Evolutionary conservation across 1,140 invertebrate genomes (phyloP), one percentile per base, ranked within the genome.

Genomic region (Carposina sasakii): DNA sequence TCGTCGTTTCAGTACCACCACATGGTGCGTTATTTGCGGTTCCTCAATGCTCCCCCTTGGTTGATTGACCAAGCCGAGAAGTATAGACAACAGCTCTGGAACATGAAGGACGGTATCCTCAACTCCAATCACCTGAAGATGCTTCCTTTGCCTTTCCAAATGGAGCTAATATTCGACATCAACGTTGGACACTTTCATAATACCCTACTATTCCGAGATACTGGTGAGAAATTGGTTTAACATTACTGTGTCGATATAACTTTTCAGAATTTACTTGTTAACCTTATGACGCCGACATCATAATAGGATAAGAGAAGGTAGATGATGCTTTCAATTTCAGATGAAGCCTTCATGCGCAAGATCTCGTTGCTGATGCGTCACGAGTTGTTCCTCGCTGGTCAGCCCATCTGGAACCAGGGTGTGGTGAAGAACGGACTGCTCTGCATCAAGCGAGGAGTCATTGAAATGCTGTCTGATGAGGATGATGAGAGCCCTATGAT

Each of bases 401-500:
- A 84, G 42, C 46, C 63, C 13, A 60, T 85, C 12, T 85, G 81
- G 72, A 74, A 59, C 23, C 76, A 85, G 22, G 72, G 67, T 1
- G 72, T 79, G 2, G 71, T 81, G 10, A 85, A 83, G 47, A 60
- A 47, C 22, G 81, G 77, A 0, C 76, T 86, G 79, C 57, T 84
- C 5, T 84, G 63, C 41, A 55, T 85, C 5, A 81, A 76, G 39
- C 63, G 63, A 44, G 82, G 84, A 2, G 76, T 82, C 15, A 51
- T 86, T 1, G 79, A 86, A 48, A 74, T 86, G 67, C 57, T 86
- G 0, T 85, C 84, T 1, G 82, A 85, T 54, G 84, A 85, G 52
- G 82, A 86, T 30, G 73, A 85, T 30, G 79, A 85, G 50, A 86
- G 76, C 39, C 82, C 84, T 3, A 68, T 85, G 52, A 79, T 85